Conservation (phyloP, 2,797 vertebrate species). For the Morus bassanus region DNA sequence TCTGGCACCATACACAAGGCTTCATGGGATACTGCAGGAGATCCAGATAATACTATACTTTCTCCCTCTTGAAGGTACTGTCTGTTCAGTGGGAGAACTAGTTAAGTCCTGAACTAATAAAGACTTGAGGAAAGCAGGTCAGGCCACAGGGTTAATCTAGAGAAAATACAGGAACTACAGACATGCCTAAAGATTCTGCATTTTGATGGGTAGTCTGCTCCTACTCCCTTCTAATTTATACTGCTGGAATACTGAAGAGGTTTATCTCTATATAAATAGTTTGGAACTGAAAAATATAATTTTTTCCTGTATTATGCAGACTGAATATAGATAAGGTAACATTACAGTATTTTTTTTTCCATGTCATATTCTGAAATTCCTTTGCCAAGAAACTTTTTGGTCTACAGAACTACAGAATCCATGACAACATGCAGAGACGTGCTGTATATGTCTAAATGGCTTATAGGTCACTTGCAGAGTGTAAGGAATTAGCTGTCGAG, state of each 20-base stretch:
- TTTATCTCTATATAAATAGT: not conserved
- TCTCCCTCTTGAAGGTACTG: not conserved
- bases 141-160: not conserved
- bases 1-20: not conserved
- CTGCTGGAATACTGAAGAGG: not conserved
- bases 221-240: not conserved
- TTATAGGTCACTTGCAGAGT: not conserved
- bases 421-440: not conserved
- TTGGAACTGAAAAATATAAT: not conserved
- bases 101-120: not conserved
- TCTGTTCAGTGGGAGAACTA: not conserved
- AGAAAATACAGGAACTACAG: not conserved
- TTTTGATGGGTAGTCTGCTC: not conserved
- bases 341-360: not conserved
- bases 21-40: not conserved
- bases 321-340: not conserved
- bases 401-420: not conserved
- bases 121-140: not conserved
- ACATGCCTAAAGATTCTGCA: not conserved
- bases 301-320: not conserved
- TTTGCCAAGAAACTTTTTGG: not conserved
- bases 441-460: not conserved
- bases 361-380: not conserved
- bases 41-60: not conserved
- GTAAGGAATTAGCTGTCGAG: not conserved